A percentile compares a stretch with the other conserved stretches of the same genome.
phyloP scores from a whole-genome alignment of 2,888 invertebrate genomes.

The Heteromurus nitidus region DNA sequence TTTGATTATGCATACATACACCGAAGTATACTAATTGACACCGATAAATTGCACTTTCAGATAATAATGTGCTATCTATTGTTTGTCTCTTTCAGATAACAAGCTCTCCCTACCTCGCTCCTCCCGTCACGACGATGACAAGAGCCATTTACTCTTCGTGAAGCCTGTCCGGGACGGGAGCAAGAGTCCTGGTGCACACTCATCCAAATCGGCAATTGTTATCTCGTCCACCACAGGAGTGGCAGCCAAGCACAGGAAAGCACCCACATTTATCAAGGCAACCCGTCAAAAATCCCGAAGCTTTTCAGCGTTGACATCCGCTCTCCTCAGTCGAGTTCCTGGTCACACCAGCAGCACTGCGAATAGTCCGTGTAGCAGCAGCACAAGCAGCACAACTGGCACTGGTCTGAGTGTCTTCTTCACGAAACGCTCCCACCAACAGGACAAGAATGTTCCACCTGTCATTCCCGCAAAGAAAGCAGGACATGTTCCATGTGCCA shows the following conservation, averaged over 20 bases:
- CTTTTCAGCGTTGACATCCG: conserved; percentile 59
- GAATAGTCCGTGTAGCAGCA: conserved; percentile 48
- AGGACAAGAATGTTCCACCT: conserved; percentile 45
- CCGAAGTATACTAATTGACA: no score
- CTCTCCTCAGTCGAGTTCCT: conserved; percentile 55
- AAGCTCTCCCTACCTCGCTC: conserved; percentile 48
- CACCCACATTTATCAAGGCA: conserved; percentile 48
- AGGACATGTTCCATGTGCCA: conserved; percentile 66
- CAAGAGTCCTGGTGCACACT: conserved; percentile 60
- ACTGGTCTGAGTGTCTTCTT: conserved; percentile 43
- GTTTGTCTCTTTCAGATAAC: conserved; percentile 42
- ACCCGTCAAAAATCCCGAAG: conserved; percentile 60
- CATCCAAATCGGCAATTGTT: conserved; percentile 58
- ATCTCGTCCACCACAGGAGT: conserved; percentile 29
- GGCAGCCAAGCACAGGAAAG: conserved; percentile 39
- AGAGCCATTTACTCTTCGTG: conserved; percentile 32
- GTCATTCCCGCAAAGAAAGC: conserved; percentile 53
- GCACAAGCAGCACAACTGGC: conserved; percentile 21
- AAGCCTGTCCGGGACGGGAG: conserved; percentile 41
- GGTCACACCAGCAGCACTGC: conserved; percentile 45
- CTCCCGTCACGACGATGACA: conserved; percentile 42
- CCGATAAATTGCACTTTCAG: neutral
- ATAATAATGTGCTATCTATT: neutral
- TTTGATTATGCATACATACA: no score
- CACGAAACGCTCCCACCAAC: conserved; percentile 48